Conservation (phyloP, 2,797 vertebrate species). For the Anableps anableps region DNA sequence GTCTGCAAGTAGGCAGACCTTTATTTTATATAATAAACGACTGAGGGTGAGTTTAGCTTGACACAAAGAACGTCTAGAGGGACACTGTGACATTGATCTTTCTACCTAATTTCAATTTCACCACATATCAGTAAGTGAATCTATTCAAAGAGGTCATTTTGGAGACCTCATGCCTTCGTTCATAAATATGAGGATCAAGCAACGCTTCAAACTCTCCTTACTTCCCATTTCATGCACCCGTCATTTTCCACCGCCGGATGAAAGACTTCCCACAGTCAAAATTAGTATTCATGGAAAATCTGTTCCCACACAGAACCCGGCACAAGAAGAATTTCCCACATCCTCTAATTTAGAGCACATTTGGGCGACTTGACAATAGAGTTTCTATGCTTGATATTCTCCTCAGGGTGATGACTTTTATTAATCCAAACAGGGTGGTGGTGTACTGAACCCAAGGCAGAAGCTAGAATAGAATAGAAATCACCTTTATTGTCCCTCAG, state of each 20-base stretch:
- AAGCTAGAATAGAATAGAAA: background rate
- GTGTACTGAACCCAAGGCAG: conserved; percentile 1
- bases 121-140: conserved; percentile 3
- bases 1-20: background rate
- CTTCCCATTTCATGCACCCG: background rate
- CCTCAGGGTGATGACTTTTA: conserved; percentile 22
- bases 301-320: background rate
- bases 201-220: background rate
- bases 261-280: conserved; percentile 16
- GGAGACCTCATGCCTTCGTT: background rate
- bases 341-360: conserved; percentile 32
- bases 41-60: background rate
- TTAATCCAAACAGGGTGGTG: conserved; percentile 15
- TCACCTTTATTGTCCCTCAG: background rate
- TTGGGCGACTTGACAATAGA: conserved; percentile 1
- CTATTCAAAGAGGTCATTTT: conserved; percentile 21
- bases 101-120: conserved; percentile 6
- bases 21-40: background rate
- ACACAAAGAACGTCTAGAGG: background rate
- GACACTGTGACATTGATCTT: too few relatives aligned
- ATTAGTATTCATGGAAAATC: conserved; percentile 29
- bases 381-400: background rate
- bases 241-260: background rate
- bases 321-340: conserved; percentile 3
- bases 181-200: background rate